Evolutionary conservation across 2,888 invertebrate species (phyloP).

Genomic region (Tigriopus californicus): DNA sequence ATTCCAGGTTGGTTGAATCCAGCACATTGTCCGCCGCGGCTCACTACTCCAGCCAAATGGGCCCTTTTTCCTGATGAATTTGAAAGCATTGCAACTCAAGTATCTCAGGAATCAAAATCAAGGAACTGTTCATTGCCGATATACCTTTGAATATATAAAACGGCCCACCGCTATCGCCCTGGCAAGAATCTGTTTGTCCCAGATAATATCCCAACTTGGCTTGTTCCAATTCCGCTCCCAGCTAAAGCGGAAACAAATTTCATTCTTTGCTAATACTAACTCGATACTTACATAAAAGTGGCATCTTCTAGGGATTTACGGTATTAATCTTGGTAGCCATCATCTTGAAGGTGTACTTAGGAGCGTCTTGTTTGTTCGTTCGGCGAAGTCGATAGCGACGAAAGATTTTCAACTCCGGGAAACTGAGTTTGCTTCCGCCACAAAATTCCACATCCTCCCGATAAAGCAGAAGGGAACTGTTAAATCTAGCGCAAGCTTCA

Average conservation of each 20-base stretch:
- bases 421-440: not conserved
- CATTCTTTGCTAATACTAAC: no score
- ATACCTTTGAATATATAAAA: not conserved
- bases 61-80: not conserved
- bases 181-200: conserved; percentile 6
- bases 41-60: conserved; percentile 3
- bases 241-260: no score
- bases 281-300: no score
- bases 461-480: not conserved
- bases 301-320: not conserved
- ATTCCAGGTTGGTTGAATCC: conserved; percentile 10
- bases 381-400: not conserved
- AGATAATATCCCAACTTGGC: not conserved
- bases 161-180: conserved; percentile 4
- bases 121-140: no score
- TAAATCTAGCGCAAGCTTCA: not conserved
- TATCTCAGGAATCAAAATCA: not conserved
- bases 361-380: not conserved
- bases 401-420: not conserved
- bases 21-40: conserved; percentile 8
- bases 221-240: not conserved
- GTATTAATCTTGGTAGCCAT: not conserved
- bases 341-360: not conserved
- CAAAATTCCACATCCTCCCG: not conserved
- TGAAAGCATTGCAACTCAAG: not conserved